Evolutionary conservation across 2,888 invertebrate species (phyloP).

Genomic region (Dynastes grantii): DNA sequence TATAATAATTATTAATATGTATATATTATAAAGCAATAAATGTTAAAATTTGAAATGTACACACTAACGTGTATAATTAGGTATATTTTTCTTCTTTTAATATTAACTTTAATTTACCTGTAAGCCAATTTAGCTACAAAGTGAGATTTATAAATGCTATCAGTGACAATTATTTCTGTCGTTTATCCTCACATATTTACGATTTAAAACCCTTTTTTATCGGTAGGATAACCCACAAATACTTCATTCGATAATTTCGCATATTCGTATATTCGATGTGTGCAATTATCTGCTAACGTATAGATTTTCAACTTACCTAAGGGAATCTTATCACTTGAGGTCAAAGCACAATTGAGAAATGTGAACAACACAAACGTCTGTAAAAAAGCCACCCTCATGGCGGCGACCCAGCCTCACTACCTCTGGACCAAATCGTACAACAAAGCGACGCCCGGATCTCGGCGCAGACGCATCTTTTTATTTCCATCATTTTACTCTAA

Average conservation of each 20-base stretch:
- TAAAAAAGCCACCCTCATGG: constrained; percentile 64
- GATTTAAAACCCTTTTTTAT: no score
- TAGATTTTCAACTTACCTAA: constrained; percentile 63
- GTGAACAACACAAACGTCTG: constrained; percentile 63
- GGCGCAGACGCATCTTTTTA: constrained; percentile 63
- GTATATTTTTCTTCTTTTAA: no score
- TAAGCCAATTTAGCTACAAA: no score
- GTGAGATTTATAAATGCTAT: no score
- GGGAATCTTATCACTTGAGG: constrained; percentile 67
- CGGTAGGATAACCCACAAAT: not conserved
- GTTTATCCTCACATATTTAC: no score
- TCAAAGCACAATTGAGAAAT: constrained; percentile 60
- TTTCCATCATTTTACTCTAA: constrained; percentile 61
- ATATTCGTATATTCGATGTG: no score
- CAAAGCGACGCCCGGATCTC: constrained; percentile 65
- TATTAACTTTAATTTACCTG: no score
- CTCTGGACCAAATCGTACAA: constrained; percentile 66
- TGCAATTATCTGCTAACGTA: not conserved
- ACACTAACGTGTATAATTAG: no score
- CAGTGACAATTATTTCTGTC: no score
- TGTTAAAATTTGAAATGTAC: no score
- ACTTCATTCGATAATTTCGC: not conserved
- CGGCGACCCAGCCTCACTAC: constrained; percentile 67
- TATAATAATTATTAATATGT: no score
- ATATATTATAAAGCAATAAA: no score